phyloP scores from a whole-genome alignment of 2,113 vertebrate genomes.

The Penelope pileata region DNA sequence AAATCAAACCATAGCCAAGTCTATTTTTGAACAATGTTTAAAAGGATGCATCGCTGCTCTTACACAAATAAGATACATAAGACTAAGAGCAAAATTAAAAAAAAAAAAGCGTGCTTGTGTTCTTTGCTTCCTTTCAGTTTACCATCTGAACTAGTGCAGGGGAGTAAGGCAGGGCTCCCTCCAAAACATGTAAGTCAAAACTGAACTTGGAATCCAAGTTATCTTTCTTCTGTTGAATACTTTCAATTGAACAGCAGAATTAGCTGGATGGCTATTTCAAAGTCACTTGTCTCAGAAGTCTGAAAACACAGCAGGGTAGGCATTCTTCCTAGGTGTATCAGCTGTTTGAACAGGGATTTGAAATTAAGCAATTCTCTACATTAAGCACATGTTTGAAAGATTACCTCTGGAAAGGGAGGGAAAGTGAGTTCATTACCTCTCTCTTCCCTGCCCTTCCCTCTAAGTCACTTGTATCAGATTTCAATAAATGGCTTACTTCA shows the following conservation, averaged over 20 bases:
- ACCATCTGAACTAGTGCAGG: not conserved
- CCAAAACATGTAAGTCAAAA: not conserved
- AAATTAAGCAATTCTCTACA: not conserved
- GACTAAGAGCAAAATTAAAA: not conserved
- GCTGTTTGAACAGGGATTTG: not conserved
- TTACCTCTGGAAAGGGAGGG: not conserved
- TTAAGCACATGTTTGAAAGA: not conserved
- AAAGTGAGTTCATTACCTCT: not conserved
- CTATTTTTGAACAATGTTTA: slow-evolving; percentile 1
- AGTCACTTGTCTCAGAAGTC: not conserved
- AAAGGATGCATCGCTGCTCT: not conserved
- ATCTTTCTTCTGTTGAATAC: rapidly evolving
- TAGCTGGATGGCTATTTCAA: not conserved
- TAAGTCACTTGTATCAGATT: not conserved
- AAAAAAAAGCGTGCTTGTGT: not conserved
- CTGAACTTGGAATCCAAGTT: not conserved
- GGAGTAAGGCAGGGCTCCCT: not conserved
- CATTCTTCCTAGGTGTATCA: not conserved
- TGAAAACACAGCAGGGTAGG: not conserved
- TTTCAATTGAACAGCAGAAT: not conserved
- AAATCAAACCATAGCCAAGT: not conserved
- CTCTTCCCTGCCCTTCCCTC: not conserved
- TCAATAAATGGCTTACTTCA: slow-evolving; percentile 23
- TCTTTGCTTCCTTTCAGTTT: not conserved
- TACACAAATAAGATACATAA: not conserved